phyloP scores from a whole-genome alignment of 2,888 invertebrate genomes.

The Caenorhabditis sp. region DNA sequence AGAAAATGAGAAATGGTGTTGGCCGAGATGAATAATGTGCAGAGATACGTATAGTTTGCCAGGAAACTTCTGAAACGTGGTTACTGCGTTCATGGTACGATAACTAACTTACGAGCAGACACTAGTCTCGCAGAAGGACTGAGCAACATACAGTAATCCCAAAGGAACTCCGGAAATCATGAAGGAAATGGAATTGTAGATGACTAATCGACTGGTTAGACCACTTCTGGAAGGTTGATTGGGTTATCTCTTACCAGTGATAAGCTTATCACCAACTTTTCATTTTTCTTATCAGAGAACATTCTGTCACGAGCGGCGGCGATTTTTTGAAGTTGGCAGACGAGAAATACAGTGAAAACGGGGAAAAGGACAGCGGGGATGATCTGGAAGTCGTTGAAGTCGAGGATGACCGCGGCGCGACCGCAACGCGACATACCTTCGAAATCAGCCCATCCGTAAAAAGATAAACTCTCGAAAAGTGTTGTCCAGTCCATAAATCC shows the following conservation, averaged over 20 bases:
- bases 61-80: not conserved
- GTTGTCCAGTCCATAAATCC: not conserved
- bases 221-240: not conserved
- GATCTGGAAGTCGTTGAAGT: not conserved
- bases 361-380: not conserved
- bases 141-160: not conserved
- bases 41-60: not conserved
- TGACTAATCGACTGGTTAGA: not conserved
- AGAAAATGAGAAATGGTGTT: not conserved
- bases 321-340: not conserved
- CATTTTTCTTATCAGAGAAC: constrained; percentile 1
- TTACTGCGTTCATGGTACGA: not conserved
- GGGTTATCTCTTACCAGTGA: not conserved
- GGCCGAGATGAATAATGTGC: not conserved
- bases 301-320: constrained; percentile 2
- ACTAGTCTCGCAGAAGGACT: not conserved
- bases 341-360: not conserved
- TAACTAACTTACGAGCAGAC: not conserved
- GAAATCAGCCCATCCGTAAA: not conserved
- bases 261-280: not conserved
- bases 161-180: not conserved
- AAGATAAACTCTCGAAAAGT: not conserved
- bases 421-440: not conserved
- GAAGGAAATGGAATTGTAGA: not conserved
- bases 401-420: no score